Conservation (phyloP, 2,888 invertebrate genomes). For the Papilio elwesi region DNA sequence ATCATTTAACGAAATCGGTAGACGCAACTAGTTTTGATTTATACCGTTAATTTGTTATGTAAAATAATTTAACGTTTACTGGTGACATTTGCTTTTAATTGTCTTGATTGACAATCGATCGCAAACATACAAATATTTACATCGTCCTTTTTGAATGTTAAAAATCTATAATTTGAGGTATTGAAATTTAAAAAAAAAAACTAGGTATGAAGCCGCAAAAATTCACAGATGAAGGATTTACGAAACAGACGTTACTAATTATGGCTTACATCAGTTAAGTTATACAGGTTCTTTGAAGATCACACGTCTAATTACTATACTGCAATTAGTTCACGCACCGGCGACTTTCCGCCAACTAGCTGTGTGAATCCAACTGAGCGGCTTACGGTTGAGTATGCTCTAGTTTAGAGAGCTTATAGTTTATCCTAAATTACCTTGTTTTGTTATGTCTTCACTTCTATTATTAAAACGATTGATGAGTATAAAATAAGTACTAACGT, state of each 20-base stretch:
- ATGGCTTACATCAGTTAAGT: constrained; percentile 45
- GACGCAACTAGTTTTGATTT: no score
- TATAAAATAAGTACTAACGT: no score
- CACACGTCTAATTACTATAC: constrained; percentile 61
- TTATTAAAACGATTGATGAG: neutral
- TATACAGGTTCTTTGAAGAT: constrained; percentile 54
- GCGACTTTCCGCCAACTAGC: constrained; percentile 53
- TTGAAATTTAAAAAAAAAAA: no score
- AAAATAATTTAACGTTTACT: no score
- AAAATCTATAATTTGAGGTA: no score
- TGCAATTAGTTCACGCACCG: constrained; percentile 62
- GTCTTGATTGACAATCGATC: no score
- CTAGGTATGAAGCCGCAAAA: no score
- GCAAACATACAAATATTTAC: no score
- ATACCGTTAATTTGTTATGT: no score
- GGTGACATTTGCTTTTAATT: no score
- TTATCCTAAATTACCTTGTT: constrained; percentile 9
- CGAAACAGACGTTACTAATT: constrained; percentile 13
- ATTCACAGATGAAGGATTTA: constrained; percentile 2
- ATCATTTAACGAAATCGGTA: no score
- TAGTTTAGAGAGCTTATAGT: constrained; percentile 37
- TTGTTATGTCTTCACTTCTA: neutral
- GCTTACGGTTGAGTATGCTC: constrained; percentile 36
- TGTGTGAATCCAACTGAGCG: constrained; percentile 60
- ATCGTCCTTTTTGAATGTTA: no score